Evolutionary conservation across 2,888 invertebrate genomes (phyloP).

Genomic region (Drosophila melanocephala): DNA sequence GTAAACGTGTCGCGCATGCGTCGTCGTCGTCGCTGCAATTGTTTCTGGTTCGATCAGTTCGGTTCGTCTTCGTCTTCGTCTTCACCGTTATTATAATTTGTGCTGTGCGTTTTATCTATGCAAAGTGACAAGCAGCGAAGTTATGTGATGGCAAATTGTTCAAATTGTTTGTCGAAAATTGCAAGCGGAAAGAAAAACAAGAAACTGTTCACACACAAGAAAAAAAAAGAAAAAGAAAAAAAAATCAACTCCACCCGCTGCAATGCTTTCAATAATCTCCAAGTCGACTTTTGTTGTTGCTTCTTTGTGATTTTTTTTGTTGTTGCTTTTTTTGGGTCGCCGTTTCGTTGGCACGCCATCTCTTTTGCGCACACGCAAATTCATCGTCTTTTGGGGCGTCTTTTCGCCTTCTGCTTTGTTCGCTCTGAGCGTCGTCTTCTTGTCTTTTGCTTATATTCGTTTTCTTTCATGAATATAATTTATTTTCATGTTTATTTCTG

Average conservation of each 20-base stretch:
- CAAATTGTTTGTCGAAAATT: constrained; percentile 55
- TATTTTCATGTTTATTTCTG: constrained; percentile 69
- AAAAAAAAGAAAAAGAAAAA: background rate
- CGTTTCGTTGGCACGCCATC: constrained; percentile 62
- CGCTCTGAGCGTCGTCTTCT: constrained; percentile 61
- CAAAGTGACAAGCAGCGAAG: constrained; percentile 62
- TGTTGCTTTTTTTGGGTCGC: constrained; percentile 58
- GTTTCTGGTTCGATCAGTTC: constrained; percentile 29
- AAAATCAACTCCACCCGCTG: constrained; percentile 58
- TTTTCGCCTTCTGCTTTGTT: constrained; percentile 72
- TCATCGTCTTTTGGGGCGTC: constrained; percentile 39
- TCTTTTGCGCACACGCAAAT: constrained; percentile 67
- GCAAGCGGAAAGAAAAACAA: constrained; percentile 44
- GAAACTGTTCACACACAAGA: constrained; percentile 11
- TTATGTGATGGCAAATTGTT: constrained; percentile 62
- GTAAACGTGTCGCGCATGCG: constrained; percentile 81
- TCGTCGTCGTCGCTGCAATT: constrained; percentile 27
- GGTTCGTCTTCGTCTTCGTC: constrained; percentile 54
- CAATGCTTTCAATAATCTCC: constrained; percentile 44
- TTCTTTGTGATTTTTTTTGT: constrained; percentile 41
- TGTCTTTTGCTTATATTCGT: constrained; percentile 62
- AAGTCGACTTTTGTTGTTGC: constrained; percentile 34
- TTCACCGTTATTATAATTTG: constrained; percentile 73
- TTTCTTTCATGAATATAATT: constrained; percentile 76
- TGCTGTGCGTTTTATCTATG: constrained; percentile 58